Base-by-base conservation (phyloP, 2,888 invertebrate genomes). In the Idaea straminata region DNA sequence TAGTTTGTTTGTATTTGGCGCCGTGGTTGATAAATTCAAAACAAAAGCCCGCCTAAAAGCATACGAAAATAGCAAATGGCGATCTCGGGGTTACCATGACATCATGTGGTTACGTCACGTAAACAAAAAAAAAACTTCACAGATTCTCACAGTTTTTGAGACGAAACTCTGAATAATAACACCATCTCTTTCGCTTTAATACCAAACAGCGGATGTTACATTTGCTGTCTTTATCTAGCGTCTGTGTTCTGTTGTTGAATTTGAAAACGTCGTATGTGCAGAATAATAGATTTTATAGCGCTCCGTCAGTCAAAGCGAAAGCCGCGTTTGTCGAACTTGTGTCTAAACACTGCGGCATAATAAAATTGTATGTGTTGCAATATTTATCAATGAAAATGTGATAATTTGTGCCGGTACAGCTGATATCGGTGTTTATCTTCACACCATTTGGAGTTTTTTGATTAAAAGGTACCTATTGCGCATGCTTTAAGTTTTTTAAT, bases 91-190 rank as follows among this genome's bases (percentile, higher is more conserved):
- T 87, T 87, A 77, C 85, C 85, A 89, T 91, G 90, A 89, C 87
- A 87, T 89, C 89, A 90, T 86, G 82, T 72, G 81, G 80, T 85
- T 86, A 85, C 86, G 82, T 87, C 86, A 86, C 68, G 75, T 83
- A 84, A 84, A 86, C 82, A 87, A 82, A 78, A 74, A 69, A 73
- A 68, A 72, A 70, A 62, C 66, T 47, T 47, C 59, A 69, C 72
- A 71, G 68, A 68, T 70, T 68, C 61, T 61, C 64, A 67, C 68
- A 64, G 66, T 66, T 67, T 71, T 66, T 57, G 64, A 63, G 66
- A 63, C n/a, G 68, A 68, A 77, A 68, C 67, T 68, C 34, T 64
- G 67, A 35, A 67, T 73, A 69, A 68, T 77, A 74, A 67, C 72
- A 60, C 71, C 65, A 62, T 87, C 86, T 74, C 78, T 76, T 57